phyloP scores from a whole-genome alignment of 2,888 invertebrate species.

The Diplazon laetatorius region DNA sequence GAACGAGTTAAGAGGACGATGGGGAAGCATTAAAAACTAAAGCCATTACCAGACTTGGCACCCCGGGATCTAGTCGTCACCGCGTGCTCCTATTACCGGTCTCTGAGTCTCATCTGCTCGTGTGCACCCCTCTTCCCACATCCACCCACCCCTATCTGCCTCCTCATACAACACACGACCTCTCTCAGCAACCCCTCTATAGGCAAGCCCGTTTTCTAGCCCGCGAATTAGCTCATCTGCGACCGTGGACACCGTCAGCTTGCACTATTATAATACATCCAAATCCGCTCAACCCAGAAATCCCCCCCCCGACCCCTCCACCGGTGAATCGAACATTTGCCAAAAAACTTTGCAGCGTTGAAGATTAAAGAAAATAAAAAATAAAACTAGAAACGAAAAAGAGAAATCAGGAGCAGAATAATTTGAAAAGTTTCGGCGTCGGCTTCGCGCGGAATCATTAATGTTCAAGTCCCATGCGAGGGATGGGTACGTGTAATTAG shows the following conservation, averaged over 20 bases:
- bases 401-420: slow-evolving; percentile 53
- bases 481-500: slow-evolving; percentile 29
- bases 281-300: background rate
- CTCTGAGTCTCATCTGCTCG: slow-evolving; percentile 48
- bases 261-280: slow-evolving; percentile 39
- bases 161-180: slow-evolving; percentile 50
- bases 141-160: slow-evolving; percentile 33
- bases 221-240: slow-evolving; percentile 57
- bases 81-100: slow-evolving; percentile 39
- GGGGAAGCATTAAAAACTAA: slow-evolving; percentile 66
- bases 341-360: slow-evolving; percentile 58
- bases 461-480: slow-evolving; percentile 63
- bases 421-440: slow-evolving; percentile 42
- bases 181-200: slow-evolving; percentile 8
- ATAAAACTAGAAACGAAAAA: slow-evolving; percentile 29
- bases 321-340: slow-evolving; percentile 55
- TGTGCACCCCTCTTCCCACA: slow-evolving; percentile 37
- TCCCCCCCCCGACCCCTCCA: slow-evolving; percentile 26
- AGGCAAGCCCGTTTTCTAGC: slow-evolving; percentile 51
- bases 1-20: slow-evolving; percentile 23
- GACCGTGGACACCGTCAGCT: slow-evolving; percentile 37
- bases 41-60: slow-evolving; percentile 68
- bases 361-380: slow-evolving; percentile 61
- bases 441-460: slow-evolving; percentile 65
- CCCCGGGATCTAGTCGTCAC: slow-evolving; percentile 61